phyloP scores from a whole-genome alignment of 2,113 vertebrate species.

The Pantherophis guttatus region DNA sequence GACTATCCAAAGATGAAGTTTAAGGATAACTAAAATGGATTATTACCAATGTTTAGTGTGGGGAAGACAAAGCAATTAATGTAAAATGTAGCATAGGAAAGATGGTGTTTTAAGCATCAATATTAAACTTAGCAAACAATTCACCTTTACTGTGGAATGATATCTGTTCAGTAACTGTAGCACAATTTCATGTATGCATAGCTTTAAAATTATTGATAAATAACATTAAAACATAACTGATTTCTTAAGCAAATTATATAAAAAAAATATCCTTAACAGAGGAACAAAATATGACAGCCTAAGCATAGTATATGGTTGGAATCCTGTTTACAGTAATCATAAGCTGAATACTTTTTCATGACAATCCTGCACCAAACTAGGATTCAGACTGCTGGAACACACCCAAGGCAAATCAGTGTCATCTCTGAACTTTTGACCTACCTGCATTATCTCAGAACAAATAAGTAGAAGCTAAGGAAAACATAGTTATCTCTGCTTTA shows the following conservation, averaged over 20 bases:
- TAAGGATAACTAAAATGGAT: background rate
- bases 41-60: background rate
- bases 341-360: background rate
- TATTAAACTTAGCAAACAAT: background rate
- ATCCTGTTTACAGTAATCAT: background rate
- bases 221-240: background rate
- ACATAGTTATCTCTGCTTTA: background rate
- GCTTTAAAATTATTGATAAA: background rate
- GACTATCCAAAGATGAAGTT: background rate
- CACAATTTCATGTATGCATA: background rate
- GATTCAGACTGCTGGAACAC: background rate
- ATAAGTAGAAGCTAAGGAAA: background rate
- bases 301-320: background rate
- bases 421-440: slow-evolving; percentile 17
- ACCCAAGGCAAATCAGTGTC: background rate
- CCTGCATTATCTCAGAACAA: background rate
- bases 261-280: background rate
- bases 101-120: background rate
- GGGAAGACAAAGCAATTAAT: slow-evolving; percentile 3
- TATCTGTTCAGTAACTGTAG: background rate
- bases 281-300: background rate
- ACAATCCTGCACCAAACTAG: background rate
- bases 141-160: background rate
- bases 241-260: background rate
- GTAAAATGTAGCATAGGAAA: background rate